Conservation (phyloP, 2,888 invertebrate species). For the Apamea crenata region DNA sequence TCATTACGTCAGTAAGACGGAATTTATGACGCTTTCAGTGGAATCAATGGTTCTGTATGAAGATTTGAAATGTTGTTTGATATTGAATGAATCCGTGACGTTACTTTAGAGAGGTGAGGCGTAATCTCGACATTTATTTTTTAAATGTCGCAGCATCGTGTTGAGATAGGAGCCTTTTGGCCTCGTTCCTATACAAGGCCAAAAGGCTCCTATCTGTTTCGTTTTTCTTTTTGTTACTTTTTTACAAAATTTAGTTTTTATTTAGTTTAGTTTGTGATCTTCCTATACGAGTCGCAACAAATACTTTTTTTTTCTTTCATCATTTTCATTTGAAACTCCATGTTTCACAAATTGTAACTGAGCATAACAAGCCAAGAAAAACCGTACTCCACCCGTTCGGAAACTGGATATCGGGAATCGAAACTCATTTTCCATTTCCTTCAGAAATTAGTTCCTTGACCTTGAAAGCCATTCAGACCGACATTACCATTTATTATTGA, state of each 20-base stretch:
- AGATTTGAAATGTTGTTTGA: not conserved
- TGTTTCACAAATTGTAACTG: too few relatives aligned
- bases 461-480: constrained; percentile 51
- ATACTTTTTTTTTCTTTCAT: too few relatives aligned
- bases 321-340: not conserved
- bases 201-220: too few relatives aligned
- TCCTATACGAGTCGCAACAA: too few relatives aligned
- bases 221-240: too few relatives aligned
- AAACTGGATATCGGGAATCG: constrained; percentile 25
- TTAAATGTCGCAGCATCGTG: too few relatives aligned
- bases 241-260: too few relatives aligned
- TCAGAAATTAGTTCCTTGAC: constrained; percentile 48
- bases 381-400: not conserved
- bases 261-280: too few relatives aligned
- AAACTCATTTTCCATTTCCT: constrained; percentile 50
- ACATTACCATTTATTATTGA: constrained; percentile 58
- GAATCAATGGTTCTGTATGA: not conserved
- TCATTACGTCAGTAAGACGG: constrained; percentile 18
- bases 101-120: not conserved
- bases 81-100: not conserved
- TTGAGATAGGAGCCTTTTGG: too few relatives aligned
- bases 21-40: constrained; percentile 45
- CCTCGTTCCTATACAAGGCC: too few relatives aligned
- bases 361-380: constrained; percentile 1
- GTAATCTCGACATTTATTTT: too few relatives aligned